These are phyloP conservation scores for Rhabdomys dilectus DNA, from an alignment of 2,113 vertebrate species.

Conservation along the genomic window DNA sequence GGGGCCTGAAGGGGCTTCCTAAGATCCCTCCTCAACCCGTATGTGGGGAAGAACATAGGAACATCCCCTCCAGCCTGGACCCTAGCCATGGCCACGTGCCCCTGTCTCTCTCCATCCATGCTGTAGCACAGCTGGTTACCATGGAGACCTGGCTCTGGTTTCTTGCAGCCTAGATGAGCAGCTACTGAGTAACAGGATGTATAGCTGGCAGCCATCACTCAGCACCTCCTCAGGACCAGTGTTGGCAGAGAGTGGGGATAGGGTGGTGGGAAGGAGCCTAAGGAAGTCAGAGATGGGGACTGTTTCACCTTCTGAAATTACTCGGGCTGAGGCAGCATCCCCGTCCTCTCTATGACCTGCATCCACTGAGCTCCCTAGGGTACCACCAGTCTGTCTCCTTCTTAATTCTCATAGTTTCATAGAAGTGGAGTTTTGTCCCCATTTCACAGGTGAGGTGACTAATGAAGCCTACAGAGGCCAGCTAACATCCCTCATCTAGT, in stretches of 20 bases:
- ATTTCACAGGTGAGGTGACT: neutral
- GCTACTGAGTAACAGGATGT: slow-evolving; percentile 65
- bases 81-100: neutral
- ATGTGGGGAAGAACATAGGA: accelerated
- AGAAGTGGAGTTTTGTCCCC: neutral
- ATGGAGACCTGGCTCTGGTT: slow-evolving; percentile 63
- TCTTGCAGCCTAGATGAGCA: neutral
- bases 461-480: neutral
- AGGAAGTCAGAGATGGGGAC: neutral
- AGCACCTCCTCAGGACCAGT: too few species aligned
- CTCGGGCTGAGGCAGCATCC: neutral
- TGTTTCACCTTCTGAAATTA: neutral
- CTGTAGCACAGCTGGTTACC: slow-evolving; percentile 45
- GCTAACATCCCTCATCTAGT: neutral
- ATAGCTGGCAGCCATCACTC: neutral
- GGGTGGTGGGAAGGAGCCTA: accelerated
- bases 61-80: too few species aligned
- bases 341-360: accelerated
- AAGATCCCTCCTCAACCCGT: too few species aligned
- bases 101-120: neutral
- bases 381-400: neutral
- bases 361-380: accelerated
- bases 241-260: neutral
- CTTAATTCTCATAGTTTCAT: neutral
- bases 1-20: neutral